A percentile compares a stretch with the other conserved stretches of the same genome.
Evolutionary conservation across 1,140 invertebrate species (phyloP).

Genomic region (Nasonia vitripennis): DNA sequence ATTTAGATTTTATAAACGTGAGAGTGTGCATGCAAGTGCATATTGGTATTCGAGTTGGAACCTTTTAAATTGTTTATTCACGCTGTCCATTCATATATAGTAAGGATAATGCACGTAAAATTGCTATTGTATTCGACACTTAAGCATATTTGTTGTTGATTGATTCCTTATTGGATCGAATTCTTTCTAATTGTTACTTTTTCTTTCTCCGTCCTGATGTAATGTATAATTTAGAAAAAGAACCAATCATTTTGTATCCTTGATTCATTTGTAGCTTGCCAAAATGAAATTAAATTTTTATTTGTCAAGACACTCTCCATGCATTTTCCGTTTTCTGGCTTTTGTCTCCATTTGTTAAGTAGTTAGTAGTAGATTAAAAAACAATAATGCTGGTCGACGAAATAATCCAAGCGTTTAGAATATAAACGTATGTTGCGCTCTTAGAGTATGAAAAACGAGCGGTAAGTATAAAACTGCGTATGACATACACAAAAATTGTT

Average conservation of each 20-base stretch:
- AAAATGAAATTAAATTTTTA: constrained; percentile 55
- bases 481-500: constrained; percentile 12
- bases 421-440: not conserved
- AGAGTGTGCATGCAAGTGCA: constrained; percentile 41
- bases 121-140: constrained; percentile 48
- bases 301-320: constrained; percentile 48
- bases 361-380: not conserved
- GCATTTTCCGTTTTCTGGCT: constrained; percentile 43
- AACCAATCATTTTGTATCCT: constrained; percentile 48
- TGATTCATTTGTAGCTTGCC: constrained; percentile 51
- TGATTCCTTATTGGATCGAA: constrained; percentile 44
- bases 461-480: constrained; percentile 48
- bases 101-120: constrained; percentile 42
- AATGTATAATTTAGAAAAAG: constrained; percentile 43
- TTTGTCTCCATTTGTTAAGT: constrained; percentile 24
- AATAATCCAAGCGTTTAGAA: constrained; percentile 12
- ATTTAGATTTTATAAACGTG: constrained; percentile 53
- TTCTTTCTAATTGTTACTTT: constrained; percentile 41
- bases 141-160: constrained; percentile 45
- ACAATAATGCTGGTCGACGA: not conserved
- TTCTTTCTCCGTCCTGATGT: constrained; percentile 38
- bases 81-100: constrained; percentile 10
- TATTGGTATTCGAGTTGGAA: constrained; percentile 32
- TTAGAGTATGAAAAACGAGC: constrained; percentile 6
- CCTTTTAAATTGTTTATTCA: constrained; percentile 37